Evolutionary conservation across 2,888 invertebrate genomes (phyloP).

Genomic region (Fragum sueziense): DNA sequence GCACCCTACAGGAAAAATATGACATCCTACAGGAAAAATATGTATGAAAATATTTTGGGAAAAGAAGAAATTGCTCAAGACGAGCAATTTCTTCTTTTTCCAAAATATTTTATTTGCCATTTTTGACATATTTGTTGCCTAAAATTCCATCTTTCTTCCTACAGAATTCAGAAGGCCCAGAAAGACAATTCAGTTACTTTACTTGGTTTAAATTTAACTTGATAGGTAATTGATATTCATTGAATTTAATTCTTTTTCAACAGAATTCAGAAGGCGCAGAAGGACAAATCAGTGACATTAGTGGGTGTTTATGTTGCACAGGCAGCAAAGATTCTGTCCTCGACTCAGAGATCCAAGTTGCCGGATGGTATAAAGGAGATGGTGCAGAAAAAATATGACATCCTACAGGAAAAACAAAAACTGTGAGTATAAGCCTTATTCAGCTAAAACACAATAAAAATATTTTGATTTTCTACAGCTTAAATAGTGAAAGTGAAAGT

Average conservation of each 20-base stretch:
- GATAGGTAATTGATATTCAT: too few species aligned
- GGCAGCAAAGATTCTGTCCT: slow-evolving; percentile 73
- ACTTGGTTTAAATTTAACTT: too few species aligned
- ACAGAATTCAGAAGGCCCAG: slow-evolving; percentile 52
- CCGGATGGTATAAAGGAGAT: slow-evolving; percentile 73
- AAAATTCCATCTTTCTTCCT: too few species aligned
- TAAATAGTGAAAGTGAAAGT: too few species aligned
- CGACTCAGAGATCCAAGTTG: slow-evolving; percentile 72
- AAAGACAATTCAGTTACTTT: slow-evolving; percentile 41
- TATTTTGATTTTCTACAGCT: too few species aligned
- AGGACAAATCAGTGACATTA: slow-evolving; percentile 62
- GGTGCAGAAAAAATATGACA: slow-evolving; percentile 86
- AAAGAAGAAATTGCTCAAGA: not conserved
- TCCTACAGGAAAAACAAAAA: slow-evolving; percentile 73
- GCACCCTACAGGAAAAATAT: too few species aligned
- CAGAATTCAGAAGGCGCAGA: slow-evolving; percentile 57
- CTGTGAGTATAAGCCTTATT: slow-evolving; percentile 8
- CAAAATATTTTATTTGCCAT: not conserved
- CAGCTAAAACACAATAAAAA: too few species aligned
- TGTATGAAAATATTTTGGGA: slow-evolving; percentile 38
- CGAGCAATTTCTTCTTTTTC: not conserved
- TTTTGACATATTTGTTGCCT: too few species aligned
- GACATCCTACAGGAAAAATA: slow-evolving; percentile 75
- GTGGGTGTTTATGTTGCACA: slow-evolving; percentile 65
- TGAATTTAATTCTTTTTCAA: too few species aligned